Evolutionary conservation across 2,888 invertebrate species (phyloP).

Genomic region (Dilophus febrilis): DNA sequence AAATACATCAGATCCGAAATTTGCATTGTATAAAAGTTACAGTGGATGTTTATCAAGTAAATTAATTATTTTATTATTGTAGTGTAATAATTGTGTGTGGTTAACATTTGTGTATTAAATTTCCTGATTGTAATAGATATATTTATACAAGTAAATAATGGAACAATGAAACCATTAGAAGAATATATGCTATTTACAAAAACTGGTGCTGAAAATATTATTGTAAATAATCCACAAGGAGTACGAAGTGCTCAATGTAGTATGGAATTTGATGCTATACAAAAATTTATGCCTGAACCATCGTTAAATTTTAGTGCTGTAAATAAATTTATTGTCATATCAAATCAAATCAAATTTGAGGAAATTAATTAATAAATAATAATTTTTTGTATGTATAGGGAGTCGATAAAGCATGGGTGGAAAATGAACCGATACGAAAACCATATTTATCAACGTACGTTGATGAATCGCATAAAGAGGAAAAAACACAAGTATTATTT

Average conservation of each 20-base stretch:
- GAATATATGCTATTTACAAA: conserved; percentile 86
- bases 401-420: conserved; percentile 65
- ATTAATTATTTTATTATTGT: no score
- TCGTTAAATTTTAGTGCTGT: conserved; percentile 42
- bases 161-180: conserved; percentile 71
- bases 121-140: no score
- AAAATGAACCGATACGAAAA: conserved; percentile 61
- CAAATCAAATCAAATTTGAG: no score
- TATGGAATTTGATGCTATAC: conserved; percentile 49
- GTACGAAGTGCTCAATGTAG: conserved; percentile 76
- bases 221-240: conserved; percentile 73
- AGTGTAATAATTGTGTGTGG: not conserved
- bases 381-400: no score
- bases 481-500: conserved; percentile 64
- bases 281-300: conserved; percentile 38
- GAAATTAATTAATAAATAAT: no score
- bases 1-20: conserved; percentile 65
- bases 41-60: conserved; percentile 81
- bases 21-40: conserved; percentile 70
- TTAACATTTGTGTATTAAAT: no score
- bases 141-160: conserved; percentile 65
- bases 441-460: conserved; percentile 59
- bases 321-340: conserved; percentile 13
- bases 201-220: conserved; percentile 64
- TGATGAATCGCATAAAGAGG: conserved; percentile 58